Conservation (phyloP, 2,888 invertebrate species). For the Gnatocerus cornutus region DNA sequence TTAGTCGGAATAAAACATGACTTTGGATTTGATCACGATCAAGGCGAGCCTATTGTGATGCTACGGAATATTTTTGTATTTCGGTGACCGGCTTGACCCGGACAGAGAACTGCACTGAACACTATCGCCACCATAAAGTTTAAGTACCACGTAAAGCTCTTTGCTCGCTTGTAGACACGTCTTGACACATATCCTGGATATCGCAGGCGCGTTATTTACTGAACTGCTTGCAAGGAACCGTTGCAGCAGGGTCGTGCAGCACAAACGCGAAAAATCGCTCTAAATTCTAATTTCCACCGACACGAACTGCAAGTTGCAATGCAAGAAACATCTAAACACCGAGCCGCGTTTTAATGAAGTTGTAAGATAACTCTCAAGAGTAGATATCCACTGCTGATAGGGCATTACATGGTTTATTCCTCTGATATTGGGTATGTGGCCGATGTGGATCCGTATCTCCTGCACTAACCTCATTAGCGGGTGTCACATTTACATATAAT, state of each 20-base stretch:
- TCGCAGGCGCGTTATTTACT: slow-evolving; percentile 44
- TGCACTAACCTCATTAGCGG: slow-evolving; percentile 64
- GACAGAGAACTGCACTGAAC: slow-evolving; percentile 61
- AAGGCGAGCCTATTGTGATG: slow-evolving; percentile 42
- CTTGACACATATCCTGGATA: slow-evolving; percentile 55
- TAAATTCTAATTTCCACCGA: no score
- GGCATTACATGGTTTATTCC: slow-evolving; percentile 56
- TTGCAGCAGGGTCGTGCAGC: slow-evolving; percentile 1
- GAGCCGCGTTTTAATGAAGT: slow-evolving; percentile 57
- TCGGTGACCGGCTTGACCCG: slow-evolving; percentile 55
- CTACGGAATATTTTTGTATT: slow-evolving; percentile 37
- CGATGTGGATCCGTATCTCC: slow-evolving; percentile 60
- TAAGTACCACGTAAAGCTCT: slow-evolving; percentile 65
- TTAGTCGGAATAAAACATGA: slow-evolving; percentile 40
- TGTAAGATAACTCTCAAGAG: slow-evolving; percentile 52
- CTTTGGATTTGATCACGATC: slow-evolving; percentile 40
- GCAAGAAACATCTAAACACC: slow-evolving; percentile 27
- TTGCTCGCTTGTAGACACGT: slow-evolving; percentile 59
- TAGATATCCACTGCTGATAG: slow-evolving; percentile 54
- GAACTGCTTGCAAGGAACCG: slow-evolving; percentile 17
- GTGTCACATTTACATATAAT: slow-evolving; percentile 66
- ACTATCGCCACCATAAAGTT: slow-evolving; percentile 63
- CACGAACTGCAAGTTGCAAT: not conserved
- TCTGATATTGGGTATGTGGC: slow-evolving; percentile 56
- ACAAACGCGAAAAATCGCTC: not conserved